These are phyloP conservation scores for Drepana arcuata DNA, from an alignment of 1,140 invertebrate genomes.

Conservation along the genomic window DNA sequence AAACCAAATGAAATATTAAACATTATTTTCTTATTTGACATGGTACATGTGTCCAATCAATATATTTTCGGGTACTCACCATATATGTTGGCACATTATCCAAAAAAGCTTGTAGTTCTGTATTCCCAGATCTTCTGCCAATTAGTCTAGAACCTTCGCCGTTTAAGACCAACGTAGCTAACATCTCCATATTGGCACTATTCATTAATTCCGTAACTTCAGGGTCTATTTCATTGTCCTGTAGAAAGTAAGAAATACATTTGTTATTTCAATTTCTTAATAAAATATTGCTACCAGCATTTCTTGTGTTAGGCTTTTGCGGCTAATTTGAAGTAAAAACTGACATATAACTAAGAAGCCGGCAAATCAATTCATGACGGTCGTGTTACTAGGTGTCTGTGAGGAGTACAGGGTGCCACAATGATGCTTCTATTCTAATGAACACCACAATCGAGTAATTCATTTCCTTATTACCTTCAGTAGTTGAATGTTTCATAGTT, in stretches of 20 bases:
- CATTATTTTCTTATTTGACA: too few relatives aligned
- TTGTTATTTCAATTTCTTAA: neutral
- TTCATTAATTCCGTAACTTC: conserved; percentile 73
- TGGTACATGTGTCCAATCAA: too few relatives aligned
- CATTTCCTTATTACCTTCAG: conserved; percentile 50
- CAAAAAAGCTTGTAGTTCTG: conserved; percentile 90
- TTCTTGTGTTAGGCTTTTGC: neutral
- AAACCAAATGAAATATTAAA: too few relatives aligned
- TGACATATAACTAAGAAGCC: conserved; percentile 61
- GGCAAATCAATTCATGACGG: conserved; percentile 57
- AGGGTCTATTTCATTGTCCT: conserved; percentile 65
- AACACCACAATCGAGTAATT: conserved; percentile 56
- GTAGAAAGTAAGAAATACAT: conserved; percentile 4
- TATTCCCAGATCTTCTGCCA: conserved; percentile 80
- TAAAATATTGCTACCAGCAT: neutral
- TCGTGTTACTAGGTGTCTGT: conserved; percentile 48
- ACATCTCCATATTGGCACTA: conserved; percentile 88
- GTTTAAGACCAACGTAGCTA: conserved; percentile 89
- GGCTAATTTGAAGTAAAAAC: conserved; percentile 13
- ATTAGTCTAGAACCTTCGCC: conserved; percentile 87
- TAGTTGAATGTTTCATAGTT: conserved; percentile 20
- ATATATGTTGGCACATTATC: conserved; percentile 92
- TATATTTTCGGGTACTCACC: too few relatives aligned
- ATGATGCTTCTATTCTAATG: conserved; percentile 48
- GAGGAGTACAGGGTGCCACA: conserved; percentile 50